phyloP scores from a whole-genome alignment of 2,888 invertebrate genomes.

The Cataglyphis albicans region DNA sequence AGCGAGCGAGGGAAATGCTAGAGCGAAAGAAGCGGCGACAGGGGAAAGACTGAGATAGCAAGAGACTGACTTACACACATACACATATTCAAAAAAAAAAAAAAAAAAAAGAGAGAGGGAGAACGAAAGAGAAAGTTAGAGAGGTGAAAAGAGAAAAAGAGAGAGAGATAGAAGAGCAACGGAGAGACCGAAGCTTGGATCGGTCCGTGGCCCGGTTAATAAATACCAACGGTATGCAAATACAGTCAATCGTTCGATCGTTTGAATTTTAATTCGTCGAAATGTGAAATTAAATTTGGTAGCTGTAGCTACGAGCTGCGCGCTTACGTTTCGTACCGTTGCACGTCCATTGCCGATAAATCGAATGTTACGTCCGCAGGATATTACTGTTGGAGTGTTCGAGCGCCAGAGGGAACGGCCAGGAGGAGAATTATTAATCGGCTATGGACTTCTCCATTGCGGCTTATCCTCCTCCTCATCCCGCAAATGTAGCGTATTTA shows the following conservation, averaged over 20 bases:
- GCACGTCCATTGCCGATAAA: constrained; percentile 56
- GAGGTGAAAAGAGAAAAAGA: background rate
- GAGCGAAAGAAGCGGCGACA: background rate
- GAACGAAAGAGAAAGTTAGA: constrained; percentile 1
- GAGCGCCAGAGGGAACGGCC: constrained; percentile 30
- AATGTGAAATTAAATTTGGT: constrained; percentile 74
- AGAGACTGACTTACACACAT: background rate
- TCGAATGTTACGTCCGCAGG: constrained; percentile 59
- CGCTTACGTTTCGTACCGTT: constrained; percentile 35
- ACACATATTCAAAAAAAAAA: background rate
- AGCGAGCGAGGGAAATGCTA: constrained; percentile 41
- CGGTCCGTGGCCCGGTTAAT: constrained; percentile 65
- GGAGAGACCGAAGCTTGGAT: constrained; percentile 20
- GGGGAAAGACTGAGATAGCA: constrained; percentile 44
- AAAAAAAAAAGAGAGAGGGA: background rate
- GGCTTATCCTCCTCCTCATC: constrained; percentile 49
- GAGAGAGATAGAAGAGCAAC: constrained; percentile 3
- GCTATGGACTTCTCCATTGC: constrained; percentile 53
- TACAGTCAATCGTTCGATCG: constrained; percentile 75
- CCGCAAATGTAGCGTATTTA: constrained; percentile 41
- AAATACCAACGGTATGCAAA: constrained; percentile 75
- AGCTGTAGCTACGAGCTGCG: constrained; percentile 41
- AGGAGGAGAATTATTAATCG: constrained; percentile 58
- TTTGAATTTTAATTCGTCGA: constrained; percentile 77
- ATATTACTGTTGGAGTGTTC: constrained; percentile 55